phyloP scores from a whole-genome alignment of 2,113 vertebrate species.

The Tetraodon nigroviridis region DNA sequence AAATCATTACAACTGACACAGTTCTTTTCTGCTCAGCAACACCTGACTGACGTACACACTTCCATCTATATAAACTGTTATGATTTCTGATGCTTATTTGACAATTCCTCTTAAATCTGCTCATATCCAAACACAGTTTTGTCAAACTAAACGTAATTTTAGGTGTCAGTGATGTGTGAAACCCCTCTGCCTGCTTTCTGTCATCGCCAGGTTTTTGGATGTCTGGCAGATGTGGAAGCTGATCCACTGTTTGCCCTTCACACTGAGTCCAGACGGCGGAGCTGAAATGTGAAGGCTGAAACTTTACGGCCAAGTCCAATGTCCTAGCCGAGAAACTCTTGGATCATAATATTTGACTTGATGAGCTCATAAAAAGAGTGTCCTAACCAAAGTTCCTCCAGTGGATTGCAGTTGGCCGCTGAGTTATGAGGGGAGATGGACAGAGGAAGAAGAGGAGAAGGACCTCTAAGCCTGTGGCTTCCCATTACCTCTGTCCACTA shows the following conservation, averaged over 20 bases:
- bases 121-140: background rate
- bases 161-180: background rate
- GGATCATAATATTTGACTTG: slow-evolving; percentile 37
- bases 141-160: background rate
- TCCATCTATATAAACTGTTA: background rate
- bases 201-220: background rate
- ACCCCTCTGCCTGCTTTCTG: background rate
- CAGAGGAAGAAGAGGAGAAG: slow-evolving; percentile 1
- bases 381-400: slow-evolving; percentile 31
- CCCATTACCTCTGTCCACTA: slow-evolving; percentile 20
- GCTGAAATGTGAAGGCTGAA: slow-evolving; percentile 39
- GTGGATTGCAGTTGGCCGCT: slow-evolving; percentile 58
- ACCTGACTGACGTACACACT: background rate
- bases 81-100: background rate
- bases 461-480: slow-evolving; percentile 40
- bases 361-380: slow-evolving; percentile 49
- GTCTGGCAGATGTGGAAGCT: background rate
- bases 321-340: slow-evolving; percentile 38
- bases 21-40: background rate
- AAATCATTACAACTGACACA: slow-evolving; percentile 30
- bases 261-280: slow-evolving; percentile 18
- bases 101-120: background rate
- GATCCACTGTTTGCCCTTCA: slow-evolving; percentile 3
- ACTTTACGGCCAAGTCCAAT: slow-evolving; percentile 40
- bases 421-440: slow-evolving; percentile 1